Evolutionary conservation across 2,113 vertebrate species (phyloP).

Genomic region (Recurvirostra avosetta): DNA sequence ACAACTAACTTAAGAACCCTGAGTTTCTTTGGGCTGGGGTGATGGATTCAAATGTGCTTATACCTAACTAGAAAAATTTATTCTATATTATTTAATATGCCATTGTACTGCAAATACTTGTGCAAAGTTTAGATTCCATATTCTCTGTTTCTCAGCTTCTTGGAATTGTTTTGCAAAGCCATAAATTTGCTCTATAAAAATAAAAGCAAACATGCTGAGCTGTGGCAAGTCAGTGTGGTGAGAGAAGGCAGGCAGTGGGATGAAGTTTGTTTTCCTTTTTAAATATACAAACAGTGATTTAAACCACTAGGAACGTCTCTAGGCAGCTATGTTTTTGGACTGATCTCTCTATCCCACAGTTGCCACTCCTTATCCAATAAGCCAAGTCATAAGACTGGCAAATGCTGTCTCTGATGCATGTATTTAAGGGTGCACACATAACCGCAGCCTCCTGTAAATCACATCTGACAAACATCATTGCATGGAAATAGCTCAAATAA

Average conservation of each 20-base stretch:
- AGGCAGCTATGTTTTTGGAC: background rate
- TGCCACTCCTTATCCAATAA: background rate
- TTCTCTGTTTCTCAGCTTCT: background rate
- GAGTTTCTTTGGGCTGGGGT: background rate
- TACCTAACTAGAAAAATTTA: background rate
- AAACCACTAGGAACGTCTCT: background rate
- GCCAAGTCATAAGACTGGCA: background rate
- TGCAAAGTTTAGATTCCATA: background rate
- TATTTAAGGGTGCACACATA: slow-evolving; percentile 8
- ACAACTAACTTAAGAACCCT: background rate
- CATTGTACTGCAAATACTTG: background rate
- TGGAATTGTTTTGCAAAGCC: background rate
- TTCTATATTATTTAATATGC: background rate
- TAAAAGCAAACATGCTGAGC: background rate
- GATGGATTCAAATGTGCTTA: background rate
- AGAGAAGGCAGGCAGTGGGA: background rate
- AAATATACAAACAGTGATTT: slow-evolving; percentile 13
- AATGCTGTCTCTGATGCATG: background rate
- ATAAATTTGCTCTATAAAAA: background rate
- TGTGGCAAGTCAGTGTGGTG: background rate
- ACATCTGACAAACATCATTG: background rate
- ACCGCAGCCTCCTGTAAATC: background rate
- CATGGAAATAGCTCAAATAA: slow-evolving; percentile 51
- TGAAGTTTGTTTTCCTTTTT: slow-evolving; percentile 14
- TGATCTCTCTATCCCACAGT: background rate